These are phyloP conservation scores for Tetrao urogallus DNA, from an alignment of 2,113 vertebrate species.

Conservation along the genomic window DNA sequence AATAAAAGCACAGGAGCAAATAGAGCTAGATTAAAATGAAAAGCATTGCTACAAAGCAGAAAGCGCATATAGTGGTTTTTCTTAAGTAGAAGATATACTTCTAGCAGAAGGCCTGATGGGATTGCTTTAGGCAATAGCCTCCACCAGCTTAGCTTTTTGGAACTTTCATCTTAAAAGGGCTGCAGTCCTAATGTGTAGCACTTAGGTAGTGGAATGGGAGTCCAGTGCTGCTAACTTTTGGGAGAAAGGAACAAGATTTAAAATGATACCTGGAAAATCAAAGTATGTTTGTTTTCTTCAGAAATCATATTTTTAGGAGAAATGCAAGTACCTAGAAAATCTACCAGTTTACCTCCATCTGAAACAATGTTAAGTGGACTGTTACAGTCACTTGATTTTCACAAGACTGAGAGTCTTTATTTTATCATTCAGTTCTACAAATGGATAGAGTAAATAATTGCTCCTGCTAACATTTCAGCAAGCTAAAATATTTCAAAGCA, in stretches of 20 bases:
- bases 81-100: conserved; percentile 25
- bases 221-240: not conserved
- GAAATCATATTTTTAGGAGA: not conserved
- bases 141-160: not conserved
- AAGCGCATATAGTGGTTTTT: conserved; percentile 1
- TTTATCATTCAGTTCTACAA: not conserved
- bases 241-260: not conserved
- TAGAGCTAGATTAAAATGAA: conserved; percentile 58
- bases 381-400: not conserved
- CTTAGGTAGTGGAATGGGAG: not conserved
- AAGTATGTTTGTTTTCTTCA: not conserved
- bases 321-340: not conserved
- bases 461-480: not conserved
- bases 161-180: conserved; percentile 12
- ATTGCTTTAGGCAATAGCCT: conserved; percentile 43
- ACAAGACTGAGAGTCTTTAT: not conserved
- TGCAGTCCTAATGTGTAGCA: not conserved
- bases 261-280: not conserved
- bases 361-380: not conserved
- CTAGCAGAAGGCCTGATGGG: conserved; percentile 38
- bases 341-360: not conserved
- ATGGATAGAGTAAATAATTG: not conserved
- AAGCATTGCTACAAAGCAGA: conserved; percentile 35
- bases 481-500: not conserved
- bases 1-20: conserved; percentile 48